Evolutionary conservation across 2,113 vertebrate genomes (phyloP).

Genomic region (Ranitomeya imitator): DNA sequence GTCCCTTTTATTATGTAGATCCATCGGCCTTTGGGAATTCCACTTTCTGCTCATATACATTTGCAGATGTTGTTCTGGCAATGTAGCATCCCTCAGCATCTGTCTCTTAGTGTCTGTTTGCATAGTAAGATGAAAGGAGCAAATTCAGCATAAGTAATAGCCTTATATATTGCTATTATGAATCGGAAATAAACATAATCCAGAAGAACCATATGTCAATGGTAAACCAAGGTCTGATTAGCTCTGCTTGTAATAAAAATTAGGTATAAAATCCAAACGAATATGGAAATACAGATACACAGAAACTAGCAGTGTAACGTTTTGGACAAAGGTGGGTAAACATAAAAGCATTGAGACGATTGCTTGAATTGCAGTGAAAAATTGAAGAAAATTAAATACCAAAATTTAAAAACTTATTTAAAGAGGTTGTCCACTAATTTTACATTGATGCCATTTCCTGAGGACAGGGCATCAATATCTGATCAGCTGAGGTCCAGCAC

Average conservation of each 20-base stretch:
- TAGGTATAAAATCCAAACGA: background rate
- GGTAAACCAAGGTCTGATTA: background rate
- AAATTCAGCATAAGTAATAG: slow-evolving; percentile 23
- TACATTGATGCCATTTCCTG: too few relatives aligned
- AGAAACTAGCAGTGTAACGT: background rate
- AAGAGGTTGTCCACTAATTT: too few relatives aligned
- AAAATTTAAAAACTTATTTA: too few relatives aligned
- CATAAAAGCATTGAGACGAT: background rate
- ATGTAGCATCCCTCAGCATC: slow-evolving; percentile 18
- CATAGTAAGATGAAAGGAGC: background rate
- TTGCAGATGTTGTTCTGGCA: slow-evolving; percentile 31
- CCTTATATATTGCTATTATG: background rate
- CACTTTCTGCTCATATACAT: slow-evolving; percentile 4
- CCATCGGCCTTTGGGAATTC: background rate
- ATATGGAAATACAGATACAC: background rate
- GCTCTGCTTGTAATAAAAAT: background rate
- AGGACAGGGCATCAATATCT: too few relatives aligned
- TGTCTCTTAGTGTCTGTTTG: slow-evolving; percentile 11
- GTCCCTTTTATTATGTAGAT: slow-evolving; percentile 1
- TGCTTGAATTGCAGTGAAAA: too few relatives aligned
- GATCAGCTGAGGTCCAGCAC: too few relatives aligned
- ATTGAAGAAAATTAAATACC: too few relatives aligned
- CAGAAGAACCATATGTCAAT: background rate
- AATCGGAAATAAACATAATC: background rate
- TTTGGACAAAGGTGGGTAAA: background rate